Base-by-base conservation (phyloP, 2,888 invertebrate genomes). In the Agriotes lineatus region DNA sequence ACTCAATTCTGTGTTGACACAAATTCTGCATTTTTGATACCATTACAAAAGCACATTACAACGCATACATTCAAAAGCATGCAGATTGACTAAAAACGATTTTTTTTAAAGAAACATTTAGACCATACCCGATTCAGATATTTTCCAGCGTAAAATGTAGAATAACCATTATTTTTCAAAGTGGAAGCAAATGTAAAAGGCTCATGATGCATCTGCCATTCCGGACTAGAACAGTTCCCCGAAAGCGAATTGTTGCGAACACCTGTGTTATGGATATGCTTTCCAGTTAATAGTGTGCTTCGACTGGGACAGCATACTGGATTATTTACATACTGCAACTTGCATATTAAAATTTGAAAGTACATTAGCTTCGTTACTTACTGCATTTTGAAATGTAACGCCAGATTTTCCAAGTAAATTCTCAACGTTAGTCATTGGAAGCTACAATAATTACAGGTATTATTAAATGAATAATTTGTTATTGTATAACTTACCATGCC, bases 251-350 rank as follows among this genome's bases (percentile, higher is more conserved):
- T 96, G 83, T 96, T 96, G 14, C 86, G 81, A 0, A 93, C 92
- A 6, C 84, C 82, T 79, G 94, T 93, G 83, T 96, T 96, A 83
- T 96, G 96, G 0, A 92, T 89, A 82, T 95, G 96, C 69, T 89
- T 86, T 0, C 96, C 96, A 0, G 94, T 94, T 18, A 97, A 85
- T 54, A 97, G 88, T 25, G 93, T 92, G 4, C 96, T 91, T n/a
- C 96, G 89, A 77, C 95, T 95, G 0, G 96, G 96, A 74, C 96
- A 96, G 82, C 96, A 96, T 42, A 96, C 88, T 0, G 96, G 96
- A 0, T 93, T 91, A 42, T 91, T 91, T 0, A 91, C 93, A 84
- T 92, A 96, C 96, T 96, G 81, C 50, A 83, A 81, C 57, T 4
- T 19, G 1, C 33, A 18, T 14, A 1, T 6, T 19, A n/a, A 6